Conservation (phyloP, 2,797 vertebrate species). For the Poecilia velifera region DNA sequence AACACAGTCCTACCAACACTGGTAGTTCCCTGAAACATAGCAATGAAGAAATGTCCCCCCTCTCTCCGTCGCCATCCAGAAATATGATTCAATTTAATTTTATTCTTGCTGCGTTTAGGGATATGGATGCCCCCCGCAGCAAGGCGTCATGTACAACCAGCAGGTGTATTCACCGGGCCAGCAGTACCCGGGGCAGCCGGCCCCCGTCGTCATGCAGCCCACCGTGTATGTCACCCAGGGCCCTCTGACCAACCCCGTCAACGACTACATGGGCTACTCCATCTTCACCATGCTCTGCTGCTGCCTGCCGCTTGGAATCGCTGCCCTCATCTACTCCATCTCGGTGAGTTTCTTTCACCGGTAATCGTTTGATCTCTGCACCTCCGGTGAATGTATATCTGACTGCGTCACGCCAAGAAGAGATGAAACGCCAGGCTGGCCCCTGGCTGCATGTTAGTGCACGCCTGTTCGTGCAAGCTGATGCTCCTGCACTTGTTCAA, state of each 20-base stretch:
- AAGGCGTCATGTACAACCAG: constrained; percentile 23
- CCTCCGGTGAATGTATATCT: not conserved
- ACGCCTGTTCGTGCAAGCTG: not conserved
- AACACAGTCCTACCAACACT: no score
- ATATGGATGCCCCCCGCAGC: constrained; percentile 26
- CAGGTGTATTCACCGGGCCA: constrained; percentile 34
- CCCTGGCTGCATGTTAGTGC: not conserved
- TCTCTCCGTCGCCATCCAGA: not conserved
- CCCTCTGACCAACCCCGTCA: constrained; percentile 51
- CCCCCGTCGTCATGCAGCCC: constrained; percentile 63
- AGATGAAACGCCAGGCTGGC: no score
- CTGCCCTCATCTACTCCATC: constrained; percentile 80
- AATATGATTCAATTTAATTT: not conserved
- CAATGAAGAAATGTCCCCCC: not conserved
- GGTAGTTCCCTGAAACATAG: not conserved
- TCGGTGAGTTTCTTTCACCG: constrained; percentile 68
- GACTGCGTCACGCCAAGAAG: not conserved
- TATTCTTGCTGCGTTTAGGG: constrained; percentile 33
- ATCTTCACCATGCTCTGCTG: constrained; percentile 83
- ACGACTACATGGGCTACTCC: constrained; percentile 81
- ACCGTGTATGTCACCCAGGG: constrained; percentile 42
- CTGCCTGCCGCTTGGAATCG: constrained; percentile 80
- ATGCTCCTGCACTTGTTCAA: not conserved
- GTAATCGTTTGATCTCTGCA: not conserved
- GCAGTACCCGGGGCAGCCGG: constrained; percentile 22